Evolutionary conservation across 1,140 invertebrate species (phyloP).

Genomic region (Bombus waltoni): DNA sequence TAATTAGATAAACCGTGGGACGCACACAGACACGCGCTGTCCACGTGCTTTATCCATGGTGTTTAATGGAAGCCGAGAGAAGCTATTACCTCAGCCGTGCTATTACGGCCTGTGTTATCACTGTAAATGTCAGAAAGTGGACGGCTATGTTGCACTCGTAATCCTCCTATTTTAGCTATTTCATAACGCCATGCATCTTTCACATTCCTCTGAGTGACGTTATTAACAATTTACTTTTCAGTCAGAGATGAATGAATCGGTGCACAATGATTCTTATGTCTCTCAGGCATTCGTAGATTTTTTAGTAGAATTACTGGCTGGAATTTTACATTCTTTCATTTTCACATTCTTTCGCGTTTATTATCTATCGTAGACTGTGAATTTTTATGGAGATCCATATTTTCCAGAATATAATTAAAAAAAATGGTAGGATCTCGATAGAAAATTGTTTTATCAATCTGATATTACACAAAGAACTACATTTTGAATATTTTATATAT

Average conservation of each 20-base stretch:
- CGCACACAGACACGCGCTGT: not conserved
- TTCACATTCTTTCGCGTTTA: no score
- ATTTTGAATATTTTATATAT: no score
- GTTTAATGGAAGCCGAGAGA: slow-evolving; percentile 42
- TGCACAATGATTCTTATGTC: not conserved
- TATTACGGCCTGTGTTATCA: slow-evolving; percentile 34
- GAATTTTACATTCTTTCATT: no score
- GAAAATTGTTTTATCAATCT: no score
- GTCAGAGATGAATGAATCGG: not conserved
- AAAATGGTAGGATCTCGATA: no score
- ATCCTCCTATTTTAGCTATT: not conserved
- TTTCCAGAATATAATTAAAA: no score
- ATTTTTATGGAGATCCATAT: no score
- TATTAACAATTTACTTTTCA: slow-evolving; percentile 5
- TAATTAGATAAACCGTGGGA: slow-evolving; percentile 40
- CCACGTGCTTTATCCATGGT: slow-evolving; percentile 1
- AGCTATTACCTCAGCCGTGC: slow-evolving; percentile 29
- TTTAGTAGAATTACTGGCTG: no score
- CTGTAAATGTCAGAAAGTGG: slow-evolving; percentile 42
- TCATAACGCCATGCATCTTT: not conserved
- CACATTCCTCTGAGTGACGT: not conserved
- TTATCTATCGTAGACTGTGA: no score
- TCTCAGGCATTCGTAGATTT: no score
- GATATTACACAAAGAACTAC: no score
- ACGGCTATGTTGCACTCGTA: not conserved